Percentiles rank a stretch among this genome's conserved stretches.
phyloP scores from a whole-genome alignment of 2,888 invertebrate genomes.

The Bugulina stolonifera region DNA sequence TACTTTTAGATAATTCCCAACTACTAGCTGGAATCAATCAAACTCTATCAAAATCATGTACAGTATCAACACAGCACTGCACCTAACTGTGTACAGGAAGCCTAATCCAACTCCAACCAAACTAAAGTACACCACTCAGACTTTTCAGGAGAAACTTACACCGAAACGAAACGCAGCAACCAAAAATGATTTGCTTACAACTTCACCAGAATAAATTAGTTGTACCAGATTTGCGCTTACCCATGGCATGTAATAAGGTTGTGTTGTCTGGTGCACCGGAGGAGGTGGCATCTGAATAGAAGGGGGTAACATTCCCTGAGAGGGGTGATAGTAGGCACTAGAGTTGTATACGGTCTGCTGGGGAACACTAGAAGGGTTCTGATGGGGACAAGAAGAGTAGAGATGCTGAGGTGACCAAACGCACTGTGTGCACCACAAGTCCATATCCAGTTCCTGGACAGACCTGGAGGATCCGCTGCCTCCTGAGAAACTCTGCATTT shows the following conservation, averaged over 20 bases:
- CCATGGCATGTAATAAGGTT: slow-evolving; percentile 24
- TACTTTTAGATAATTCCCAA: too few species aligned
- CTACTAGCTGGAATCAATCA: too few species aligned
- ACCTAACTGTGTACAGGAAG: too few species aligned
- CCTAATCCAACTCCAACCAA: too few species aligned
- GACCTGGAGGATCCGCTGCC: not conserved
- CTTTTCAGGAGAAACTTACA: too few species aligned
- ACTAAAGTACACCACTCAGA: too few species aligned
- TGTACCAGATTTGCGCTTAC: too few species aligned
- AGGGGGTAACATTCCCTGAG: slow-evolving; percentile 8
- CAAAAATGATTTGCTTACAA: too few species aligned
- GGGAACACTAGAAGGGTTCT: not conserved
- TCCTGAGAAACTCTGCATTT: slow-evolving; percentile 19
- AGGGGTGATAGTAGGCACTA: not conserved
- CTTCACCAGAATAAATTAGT: too few species aligned
- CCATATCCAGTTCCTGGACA: slow-evolving; percentile 23
- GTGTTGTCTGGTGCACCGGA: not conserved
- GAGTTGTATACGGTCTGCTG: not conserved
- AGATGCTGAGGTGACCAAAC: slow-evolving; percentile 22
- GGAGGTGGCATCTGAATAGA: slow-evolving; percentile 19
- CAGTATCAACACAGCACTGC: too few species aligned
- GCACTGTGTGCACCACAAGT: slow-evolving; percentile 25
- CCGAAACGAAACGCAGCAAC: too few species aligned
- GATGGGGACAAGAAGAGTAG: slow-evolving; percentile 20
- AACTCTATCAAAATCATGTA: too few species aligned